phyloP scores from a whole-genome alignment of 1,140 invertebrate species.

The Calliphora vicina region DNA sequence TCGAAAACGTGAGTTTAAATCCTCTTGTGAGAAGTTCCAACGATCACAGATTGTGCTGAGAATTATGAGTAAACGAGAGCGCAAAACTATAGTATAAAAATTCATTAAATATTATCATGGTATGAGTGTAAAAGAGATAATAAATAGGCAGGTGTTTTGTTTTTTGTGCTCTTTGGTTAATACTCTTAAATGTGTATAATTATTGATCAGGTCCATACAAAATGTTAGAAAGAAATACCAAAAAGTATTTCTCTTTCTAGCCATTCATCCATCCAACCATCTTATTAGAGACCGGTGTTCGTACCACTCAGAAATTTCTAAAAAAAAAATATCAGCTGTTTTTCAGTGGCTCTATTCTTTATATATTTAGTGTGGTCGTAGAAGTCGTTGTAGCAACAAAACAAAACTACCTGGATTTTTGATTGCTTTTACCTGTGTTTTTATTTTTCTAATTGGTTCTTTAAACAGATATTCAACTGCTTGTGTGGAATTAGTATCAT shows the following conservation, averaged over 20 bases:
- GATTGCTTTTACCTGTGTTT: neutral
- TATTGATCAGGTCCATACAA: neutral
- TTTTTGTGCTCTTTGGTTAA: neutral
- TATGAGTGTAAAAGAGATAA: slow-evolving; percentile 6
- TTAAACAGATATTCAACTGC: neutral
- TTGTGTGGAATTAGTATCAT: neutral
- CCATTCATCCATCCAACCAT: neutral
- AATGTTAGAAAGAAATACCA: neutral
- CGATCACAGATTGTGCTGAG: slow-evolving; percentile 27
- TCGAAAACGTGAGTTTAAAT: slow-evolving; percentile 59
- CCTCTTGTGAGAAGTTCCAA: slow-evolving; percentile 25
- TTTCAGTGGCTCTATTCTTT: neutral
- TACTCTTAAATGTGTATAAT: neutral
- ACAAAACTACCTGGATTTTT: neutral
- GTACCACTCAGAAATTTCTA: neutral
- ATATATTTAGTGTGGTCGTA: neutral
- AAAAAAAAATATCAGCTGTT: neutral
- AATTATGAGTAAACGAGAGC: slow-evolving; percentile 44
- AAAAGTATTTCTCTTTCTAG: slow-evolving; percentile 11
- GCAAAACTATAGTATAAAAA: neutral
- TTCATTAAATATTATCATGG: neutral
- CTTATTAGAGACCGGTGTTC: neutral
- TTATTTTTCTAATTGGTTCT: neutral
- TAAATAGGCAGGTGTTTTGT: slow-evolving; percentile 20
- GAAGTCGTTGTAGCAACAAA: too few species aligned